Evolutionary conservation across 2,113 vertebrate species (phyloP).

Genomic region (Irena cyanogastra): DNA sequence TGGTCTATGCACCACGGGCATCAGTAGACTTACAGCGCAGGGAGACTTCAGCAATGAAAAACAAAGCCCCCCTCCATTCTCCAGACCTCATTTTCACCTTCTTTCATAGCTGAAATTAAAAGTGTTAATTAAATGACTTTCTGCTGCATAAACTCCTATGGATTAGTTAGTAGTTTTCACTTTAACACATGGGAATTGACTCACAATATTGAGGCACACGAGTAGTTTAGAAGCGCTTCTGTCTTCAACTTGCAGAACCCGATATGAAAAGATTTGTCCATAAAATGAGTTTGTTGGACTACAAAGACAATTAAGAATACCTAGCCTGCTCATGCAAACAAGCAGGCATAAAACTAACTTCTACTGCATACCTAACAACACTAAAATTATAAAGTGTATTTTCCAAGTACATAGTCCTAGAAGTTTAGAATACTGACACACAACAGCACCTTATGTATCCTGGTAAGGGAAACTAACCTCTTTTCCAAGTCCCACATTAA

Average conservation of each 20-base stretch:
- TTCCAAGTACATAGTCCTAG: not conserved
- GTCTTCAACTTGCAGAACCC: not conserved
- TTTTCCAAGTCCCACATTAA: not conserved
- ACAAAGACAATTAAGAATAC: not conserved
- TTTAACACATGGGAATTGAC: not conserved
- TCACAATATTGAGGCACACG: not conserved
- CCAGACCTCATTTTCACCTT: slow-evolving; percentile 14
- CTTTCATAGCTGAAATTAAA: slow-evolving; percentile 40
- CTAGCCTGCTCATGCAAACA: not conserved
- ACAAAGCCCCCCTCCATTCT: not conserved
- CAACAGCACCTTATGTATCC: not conserved
- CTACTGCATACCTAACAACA: not conserved
- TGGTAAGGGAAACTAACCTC: not conserved
- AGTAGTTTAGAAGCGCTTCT: not conserved
- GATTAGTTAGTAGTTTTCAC: slow-evolving; percentile 29
- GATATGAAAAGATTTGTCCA: not conserved
- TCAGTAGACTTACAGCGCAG: not conserved
- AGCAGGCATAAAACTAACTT: not conserved
- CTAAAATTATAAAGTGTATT: not conserved
- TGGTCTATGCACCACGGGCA: not conserved
- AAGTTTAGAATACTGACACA: not conserved
- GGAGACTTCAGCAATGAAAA: not conserved
- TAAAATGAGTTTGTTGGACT: not conserved
- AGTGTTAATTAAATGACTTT: slow-evolving; percentile 51
- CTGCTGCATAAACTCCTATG: not conserved